A percentile compares a stretch with the other conserved stretches of the same genome.
Evolutionary conservation across 2,113 vertebrate genomes (phyloP).

Genomic region (Sminthopsis crassicaudata): DNA sequence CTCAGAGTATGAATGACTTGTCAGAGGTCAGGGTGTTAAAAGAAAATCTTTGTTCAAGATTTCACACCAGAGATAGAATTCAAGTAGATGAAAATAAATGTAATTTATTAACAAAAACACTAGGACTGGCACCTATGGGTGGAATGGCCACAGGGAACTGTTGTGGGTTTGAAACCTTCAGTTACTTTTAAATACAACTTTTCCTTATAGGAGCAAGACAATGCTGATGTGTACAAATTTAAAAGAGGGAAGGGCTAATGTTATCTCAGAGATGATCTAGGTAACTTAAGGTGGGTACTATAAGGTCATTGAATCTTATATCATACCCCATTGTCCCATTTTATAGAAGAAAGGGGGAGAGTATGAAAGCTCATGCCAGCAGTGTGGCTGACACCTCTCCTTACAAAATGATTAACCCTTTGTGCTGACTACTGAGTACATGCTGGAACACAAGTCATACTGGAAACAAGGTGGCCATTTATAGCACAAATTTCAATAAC

Average conservation of each 20-base stretch:
- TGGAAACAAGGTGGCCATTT: background rate
- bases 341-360: background rate
- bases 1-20: background rate
- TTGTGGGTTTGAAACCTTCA: background rate
- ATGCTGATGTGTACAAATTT: background rate
- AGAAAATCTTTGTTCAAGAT: background rate
- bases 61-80: background rate
- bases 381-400: background rate
- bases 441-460: background rate
- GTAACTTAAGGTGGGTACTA: background rate
- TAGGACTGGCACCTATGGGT: background rate
- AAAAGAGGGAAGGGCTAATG: background rate
- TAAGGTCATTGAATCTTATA: background rate
- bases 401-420: background rate
- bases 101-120: background rate
- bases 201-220: background rate
- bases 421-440: background rate
- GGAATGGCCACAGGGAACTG: background rate
- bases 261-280: background rate
- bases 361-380: background rate
- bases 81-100: background rate
- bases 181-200: background rate
- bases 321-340: background rate
- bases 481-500: background rate
- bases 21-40: background rate